Evolutionary conservation across 2,113 vertebrate genomes (phyloP).

Genomic region (Collichthys lucidus): DNA sequence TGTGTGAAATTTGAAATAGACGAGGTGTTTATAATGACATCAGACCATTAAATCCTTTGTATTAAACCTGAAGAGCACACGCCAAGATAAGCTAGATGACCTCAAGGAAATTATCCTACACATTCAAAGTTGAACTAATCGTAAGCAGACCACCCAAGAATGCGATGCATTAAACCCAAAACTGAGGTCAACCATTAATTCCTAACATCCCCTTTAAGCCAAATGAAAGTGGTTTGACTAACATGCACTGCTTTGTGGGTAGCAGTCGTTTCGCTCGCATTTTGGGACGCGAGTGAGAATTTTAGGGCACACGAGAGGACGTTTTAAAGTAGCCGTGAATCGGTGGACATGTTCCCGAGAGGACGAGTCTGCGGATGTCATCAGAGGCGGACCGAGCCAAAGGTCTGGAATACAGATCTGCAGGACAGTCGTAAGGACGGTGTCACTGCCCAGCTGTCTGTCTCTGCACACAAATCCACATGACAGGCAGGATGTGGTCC

Average conservation of each 20-base stretch:
- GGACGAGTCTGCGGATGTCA: conserved; percentile 77
- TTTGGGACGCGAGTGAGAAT: conserved; percentile 36
- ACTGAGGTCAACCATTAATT: neutral
- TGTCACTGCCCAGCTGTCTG: conserved; percentile 51
- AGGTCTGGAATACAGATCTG: conserved; percentile 79
- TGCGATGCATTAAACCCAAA: conserved; percentile 40
- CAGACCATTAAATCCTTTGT: conserved; percentile 46
- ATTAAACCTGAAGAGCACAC: conserved; percentile 4
- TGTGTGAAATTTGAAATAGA: conserved; percentile 62
- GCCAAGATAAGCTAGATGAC: conserved; percentile 29
- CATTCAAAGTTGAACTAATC: conserved; percentile 39
- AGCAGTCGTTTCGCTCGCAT: conserved; percentile 8
- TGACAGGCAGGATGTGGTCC: conserved; percentile 59
- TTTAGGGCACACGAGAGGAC: conserved; percentile 45
- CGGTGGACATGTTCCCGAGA: conserved; percentile 64
- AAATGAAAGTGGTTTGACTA: conserved; percentile 12
- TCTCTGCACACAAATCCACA: conserved; percentile 69
- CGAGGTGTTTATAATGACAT: conserved; percentile 52
- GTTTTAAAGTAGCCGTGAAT: conserved; percentile 49
- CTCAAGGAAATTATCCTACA: conserved; percentile 32
- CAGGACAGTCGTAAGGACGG: conserved; percentile 38
- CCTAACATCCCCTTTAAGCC: neutral
- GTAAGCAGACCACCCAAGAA: conserved; percentile 66
- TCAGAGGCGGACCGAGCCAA: conserved; percentile 65
- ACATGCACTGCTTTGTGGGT: neutral